phyloP scores from a whole-genome alignment of 2,797 vertebrate species.

The Spinus olivaceus region DNA sequence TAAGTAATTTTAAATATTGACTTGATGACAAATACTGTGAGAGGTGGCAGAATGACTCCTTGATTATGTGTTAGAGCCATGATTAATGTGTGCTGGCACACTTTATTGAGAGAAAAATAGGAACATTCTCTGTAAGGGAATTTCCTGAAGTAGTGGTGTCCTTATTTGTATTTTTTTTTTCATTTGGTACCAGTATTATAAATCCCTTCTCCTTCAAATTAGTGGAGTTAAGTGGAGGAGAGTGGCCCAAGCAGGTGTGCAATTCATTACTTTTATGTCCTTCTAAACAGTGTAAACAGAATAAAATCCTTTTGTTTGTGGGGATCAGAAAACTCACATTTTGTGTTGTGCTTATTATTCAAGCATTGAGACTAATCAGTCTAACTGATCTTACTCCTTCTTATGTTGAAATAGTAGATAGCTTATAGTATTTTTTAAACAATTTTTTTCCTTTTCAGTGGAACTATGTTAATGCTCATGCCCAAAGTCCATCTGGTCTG shows the following conservation, averaged over 20 bases:
- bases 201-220: neutral
- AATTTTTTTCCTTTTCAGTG: neutral
- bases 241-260: neutral
- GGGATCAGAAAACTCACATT: neutral
- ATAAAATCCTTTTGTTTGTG: neutral
- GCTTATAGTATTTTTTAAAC: neutral
- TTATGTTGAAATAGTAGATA: neutral
- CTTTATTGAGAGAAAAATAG: neutral
- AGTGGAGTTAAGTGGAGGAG: neutral
- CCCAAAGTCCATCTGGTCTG: neutral
- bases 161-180: neutral
- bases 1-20: neutral
- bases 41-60: neutral
- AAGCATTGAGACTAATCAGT: neutral
- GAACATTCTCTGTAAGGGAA: neutral
- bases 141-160: neutral
- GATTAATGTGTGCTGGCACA: neutral
- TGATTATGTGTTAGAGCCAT: neutral
- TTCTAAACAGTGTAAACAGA: neutral
- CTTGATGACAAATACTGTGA: neutral
- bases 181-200: neutral
- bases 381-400: neutral
- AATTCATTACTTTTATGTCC: neutral
- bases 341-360: neutral
- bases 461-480: neutral